Evolutionary conservation across 2,888 invertebrate species (phyloP).

Genomic region (Hololepta plana): DNA sequence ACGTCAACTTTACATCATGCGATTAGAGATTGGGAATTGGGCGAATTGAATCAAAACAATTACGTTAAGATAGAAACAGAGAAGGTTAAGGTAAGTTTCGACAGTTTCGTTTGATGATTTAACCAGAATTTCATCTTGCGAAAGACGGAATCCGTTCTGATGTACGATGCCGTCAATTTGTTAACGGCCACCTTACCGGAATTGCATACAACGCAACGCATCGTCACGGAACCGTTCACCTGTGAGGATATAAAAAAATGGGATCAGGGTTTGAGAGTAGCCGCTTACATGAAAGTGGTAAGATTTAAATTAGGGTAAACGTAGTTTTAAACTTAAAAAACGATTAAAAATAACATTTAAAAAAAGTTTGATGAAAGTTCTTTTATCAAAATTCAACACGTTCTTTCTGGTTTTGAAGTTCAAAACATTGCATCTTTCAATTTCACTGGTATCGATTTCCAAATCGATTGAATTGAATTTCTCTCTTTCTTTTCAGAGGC

Average conservation of each 20-base stretch:
- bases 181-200: slow-evolving; percentile 34
- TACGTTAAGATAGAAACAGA: slow-evolving; percentile 8
- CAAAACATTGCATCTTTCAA: too few species aligned
- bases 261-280: slow-evolving; percentile 40
- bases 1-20: slow-evolving; percentile 32
- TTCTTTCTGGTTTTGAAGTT: too few species aligned
- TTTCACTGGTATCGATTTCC: too few species aligned
- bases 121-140: background rate
- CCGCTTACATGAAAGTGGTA: slow-evolving; percentile 46
- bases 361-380: too few species aligned
- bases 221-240: slow-evolving; percentile 11
- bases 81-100: slow-evolving; percentile 11
- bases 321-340: too few species aligned
- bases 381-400: too few species aligned
- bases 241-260: slow-evolving; percentile 27
- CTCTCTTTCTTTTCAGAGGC: slow-evolving; percentile 12
- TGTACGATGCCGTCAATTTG: slow-evolving; percentile 49
- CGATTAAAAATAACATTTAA: too few species aligned
- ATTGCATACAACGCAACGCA: slow-evolving; percentile 11
- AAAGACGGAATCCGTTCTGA: slow-evolving; percentile 45
- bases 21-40: slow-evolving; percentile 25
- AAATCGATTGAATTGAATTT: too few species aligned
- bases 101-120: background rate
- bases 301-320: too few species aligned
- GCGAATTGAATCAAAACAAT: slow-evolving; percentile 9